Conservation (phyloP, 2,113 vertebrate species). For the Bettongia penicillata region DNA sequence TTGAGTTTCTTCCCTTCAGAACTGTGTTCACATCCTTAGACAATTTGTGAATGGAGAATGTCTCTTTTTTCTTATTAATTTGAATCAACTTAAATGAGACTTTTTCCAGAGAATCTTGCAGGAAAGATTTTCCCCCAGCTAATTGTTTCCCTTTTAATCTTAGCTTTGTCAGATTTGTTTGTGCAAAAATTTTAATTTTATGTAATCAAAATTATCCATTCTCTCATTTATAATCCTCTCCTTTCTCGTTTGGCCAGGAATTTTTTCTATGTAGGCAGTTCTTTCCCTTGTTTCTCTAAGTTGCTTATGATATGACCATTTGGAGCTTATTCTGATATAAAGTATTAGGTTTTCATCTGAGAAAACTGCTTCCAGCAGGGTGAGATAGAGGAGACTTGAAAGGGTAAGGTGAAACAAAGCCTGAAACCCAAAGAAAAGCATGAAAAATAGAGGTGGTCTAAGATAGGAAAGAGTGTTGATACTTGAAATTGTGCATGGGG, state of each 20-base stretch:
- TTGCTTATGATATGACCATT: not conserved
- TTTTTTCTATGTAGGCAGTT: not conserved
- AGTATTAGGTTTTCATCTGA: not conserved
- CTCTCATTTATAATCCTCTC: not conserved
- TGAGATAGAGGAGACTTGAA: not conserved
- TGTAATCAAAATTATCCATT: not conserved
- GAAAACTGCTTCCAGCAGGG: not conserved
- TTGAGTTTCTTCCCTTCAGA: not conserved
- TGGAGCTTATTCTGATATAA: not conserved
- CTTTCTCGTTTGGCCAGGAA: not conserved
- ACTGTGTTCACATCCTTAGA: not conserved
- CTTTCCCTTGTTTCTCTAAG: not conserved
- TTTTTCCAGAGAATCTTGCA: not conserved
- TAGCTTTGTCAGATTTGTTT: not conserved
- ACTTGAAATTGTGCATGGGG: not conserved
- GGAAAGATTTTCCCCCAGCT: not conserved
- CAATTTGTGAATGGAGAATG: not conserved
- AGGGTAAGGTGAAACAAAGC: not conserved
- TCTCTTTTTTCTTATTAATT: not conserved
- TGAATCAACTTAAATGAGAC: not conserved
- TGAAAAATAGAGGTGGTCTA: not conserved
- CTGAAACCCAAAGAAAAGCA: not conserved
- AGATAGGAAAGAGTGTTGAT: not conserved
- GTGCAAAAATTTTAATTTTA: not conserved
- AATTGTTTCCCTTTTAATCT: not conserved